Conservation (phyloP, 2,888 invertebrate species). For the Prenolepis imparis region DNA sequence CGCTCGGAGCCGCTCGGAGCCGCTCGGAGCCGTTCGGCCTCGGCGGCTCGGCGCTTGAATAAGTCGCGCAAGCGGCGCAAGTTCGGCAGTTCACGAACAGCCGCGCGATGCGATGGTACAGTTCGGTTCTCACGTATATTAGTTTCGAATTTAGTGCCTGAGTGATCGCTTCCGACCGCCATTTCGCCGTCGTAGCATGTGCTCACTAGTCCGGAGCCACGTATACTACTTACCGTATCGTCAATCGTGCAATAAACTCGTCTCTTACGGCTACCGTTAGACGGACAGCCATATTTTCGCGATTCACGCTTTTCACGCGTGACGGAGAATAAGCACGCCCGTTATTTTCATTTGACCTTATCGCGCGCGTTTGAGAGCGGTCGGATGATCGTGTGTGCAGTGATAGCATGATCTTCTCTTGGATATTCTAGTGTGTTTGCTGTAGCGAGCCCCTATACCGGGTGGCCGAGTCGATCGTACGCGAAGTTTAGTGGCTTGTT, state of each 20-base stretch:
- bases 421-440: conserved; percentile 80
- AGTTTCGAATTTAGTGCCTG: conserved; percentile 6
- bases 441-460: conserved; percentile 58
- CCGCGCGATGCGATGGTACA: conserved; percentile 34
- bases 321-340: neutral
- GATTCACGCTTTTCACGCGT: conserved; percentile 3
- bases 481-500: conserved; percentile 59
- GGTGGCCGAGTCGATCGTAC: conserved; percentile 61
- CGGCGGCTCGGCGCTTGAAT: conserved; percentile 34
- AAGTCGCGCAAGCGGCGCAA: neutral
- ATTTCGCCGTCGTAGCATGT: conserved; percentile 81
- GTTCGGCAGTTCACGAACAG: conserved; percentile 58
- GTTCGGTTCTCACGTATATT: conserved; percentile 1
- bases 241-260: conserved; percentile 82
- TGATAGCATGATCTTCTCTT: conserved; percentile 79
- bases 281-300: conserved; percentile 15
- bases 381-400: conserved; percentile 23
- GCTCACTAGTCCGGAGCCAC: conserved; percentile 81
- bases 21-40: neutral
- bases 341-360: neutral
- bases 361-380: neutral
- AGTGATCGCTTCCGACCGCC: conserved; percentile 53
- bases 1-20: neutral
- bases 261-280: conserved; percentile 84
- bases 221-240: conserved; percentile 81